Evolutionary conservation across 2,888 invertebrate genomes (phyloP), one percentile per base, ranked within the genome.

Genomic region (Drosophila antonietae): DNA sequence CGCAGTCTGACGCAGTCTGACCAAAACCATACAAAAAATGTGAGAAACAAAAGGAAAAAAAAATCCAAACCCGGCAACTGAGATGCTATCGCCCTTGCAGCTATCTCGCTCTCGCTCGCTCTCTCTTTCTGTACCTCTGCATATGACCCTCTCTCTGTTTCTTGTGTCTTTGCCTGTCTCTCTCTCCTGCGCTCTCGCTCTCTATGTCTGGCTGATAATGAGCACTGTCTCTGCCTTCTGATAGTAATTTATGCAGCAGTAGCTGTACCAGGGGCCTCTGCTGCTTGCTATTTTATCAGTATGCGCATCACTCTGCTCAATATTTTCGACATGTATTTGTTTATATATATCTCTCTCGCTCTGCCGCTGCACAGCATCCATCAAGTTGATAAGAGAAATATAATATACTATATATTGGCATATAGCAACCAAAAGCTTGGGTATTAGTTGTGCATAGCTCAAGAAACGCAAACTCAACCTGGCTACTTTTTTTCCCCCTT

Each of bases 201-300:
- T 28, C 56, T 55, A 53, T 66, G 65, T 44, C 51, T 56, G 47
- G 66, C 74, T 71, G 83, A 83, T 82, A 76, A 80, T 80, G 61
- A 66, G 41, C 60, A 28, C 41, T 51, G 69, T 49, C 47, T 67
- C 60, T 39, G 51, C 31, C 60, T 80, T 71, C 79, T 81, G 80
- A 84, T 81, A 90, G 75, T 84, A 90, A 88, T 85, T 90, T 90
- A 89, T 88, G 79, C 89, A 80, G 78, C 81, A 78, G 78, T 70
- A 73, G 83, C 84, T 88, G 87, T 83, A 83, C 83, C 83, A 66
- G 55, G 44, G 15, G 56, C 68, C 35, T 49, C 28, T n/a, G 23
- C 12, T 18, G 55, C 20, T 59, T 59, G 57, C 47, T 31, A 58
- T 28, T 61, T 28, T 73, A 73, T 58, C 62, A 61, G 46, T 6